These are phyloP conservation scores for Amblyopsis hoosieri DNA, from an alignment of 2,797 vertebrate genomes.

Conservation along the genomic window DNA sequence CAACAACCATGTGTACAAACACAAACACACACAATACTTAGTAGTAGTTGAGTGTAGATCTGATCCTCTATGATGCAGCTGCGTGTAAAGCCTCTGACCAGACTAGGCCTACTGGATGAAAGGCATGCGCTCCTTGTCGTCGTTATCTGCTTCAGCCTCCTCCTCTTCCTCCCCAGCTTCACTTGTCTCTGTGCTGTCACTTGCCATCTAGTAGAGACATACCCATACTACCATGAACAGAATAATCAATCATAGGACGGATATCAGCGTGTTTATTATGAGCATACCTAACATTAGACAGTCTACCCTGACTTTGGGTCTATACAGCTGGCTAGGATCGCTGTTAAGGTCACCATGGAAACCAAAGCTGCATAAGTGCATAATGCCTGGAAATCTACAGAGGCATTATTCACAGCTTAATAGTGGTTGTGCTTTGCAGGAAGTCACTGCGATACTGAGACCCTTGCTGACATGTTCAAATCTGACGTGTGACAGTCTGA, in stretches of 20 bases:
- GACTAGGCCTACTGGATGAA: constrained; percentile 89
- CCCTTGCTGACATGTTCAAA: neutral
- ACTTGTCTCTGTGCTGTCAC: constrained; percentile 97
- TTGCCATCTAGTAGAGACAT: constrained; percentile 88
- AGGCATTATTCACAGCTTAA: too few relatives aligned
- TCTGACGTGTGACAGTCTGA: neutral
- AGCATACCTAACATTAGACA: neutral
- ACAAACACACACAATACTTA: constrained; percentile 85
- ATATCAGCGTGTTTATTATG: neutral
- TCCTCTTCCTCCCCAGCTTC: constrained; percentile 98
- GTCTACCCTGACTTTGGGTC: neutral
- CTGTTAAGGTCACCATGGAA: constrained; percentile 54
- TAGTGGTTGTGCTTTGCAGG: neutral
- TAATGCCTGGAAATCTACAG: constrained; percentile 4
- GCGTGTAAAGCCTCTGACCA: constrained; percentile 53
- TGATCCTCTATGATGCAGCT: constrained; percentile 55
- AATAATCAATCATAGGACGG: too few relatives aligned
- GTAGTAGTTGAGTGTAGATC: constrained; percentile 79
- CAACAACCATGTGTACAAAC: constrained; percentile 72
- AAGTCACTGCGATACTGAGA: neutral
- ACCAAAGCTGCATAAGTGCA: constrained; percentile 36
- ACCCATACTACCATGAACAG: too few relatives aligned
- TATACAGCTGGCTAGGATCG: constrained; percentile 1
- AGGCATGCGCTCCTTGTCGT: constrained; percentile 97
- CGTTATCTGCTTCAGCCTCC: constrained; percentile 94